phyloP scores from a whole-genome alignment of 2,797 vertebrate species.

The Anguilla obscura region DNA sequence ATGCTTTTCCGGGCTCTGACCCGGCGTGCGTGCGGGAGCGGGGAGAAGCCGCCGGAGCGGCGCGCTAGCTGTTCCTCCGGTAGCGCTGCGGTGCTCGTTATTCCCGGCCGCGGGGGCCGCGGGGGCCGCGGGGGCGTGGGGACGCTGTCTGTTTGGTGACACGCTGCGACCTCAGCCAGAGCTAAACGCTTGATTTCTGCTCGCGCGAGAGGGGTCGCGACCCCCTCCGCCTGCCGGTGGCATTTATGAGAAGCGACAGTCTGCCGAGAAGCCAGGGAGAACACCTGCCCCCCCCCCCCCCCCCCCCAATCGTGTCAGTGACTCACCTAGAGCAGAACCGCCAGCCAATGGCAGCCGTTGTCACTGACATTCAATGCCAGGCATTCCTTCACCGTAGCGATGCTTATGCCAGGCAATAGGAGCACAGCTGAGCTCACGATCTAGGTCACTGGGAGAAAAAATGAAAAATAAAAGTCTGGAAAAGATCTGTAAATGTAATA shows the following conservation, averaged over 20 bases:
- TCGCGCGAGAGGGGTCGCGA: neutral
- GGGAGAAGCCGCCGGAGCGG: neutral
- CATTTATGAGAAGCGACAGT: slow-evolving; percentile 10
- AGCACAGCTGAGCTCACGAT: neutral
- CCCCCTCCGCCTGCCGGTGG: neutral
- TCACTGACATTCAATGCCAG: neutral
- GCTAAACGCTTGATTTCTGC: slow-evolving; percentile 1
- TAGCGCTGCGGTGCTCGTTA: neutral
- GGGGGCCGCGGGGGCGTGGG: neutral
- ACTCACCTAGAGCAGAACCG: neutral
- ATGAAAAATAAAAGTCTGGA: neutral
- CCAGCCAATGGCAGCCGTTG: neutral
- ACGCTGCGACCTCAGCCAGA: neutral
- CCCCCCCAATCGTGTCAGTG: neutral
- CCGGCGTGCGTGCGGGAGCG: neutral
- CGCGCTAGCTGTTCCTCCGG: neutral
- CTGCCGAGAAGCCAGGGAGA: neutral
- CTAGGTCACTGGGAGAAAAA: neutral
- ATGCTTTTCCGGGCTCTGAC: neutral
- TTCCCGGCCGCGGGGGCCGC: neutral
- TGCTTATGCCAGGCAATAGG: neutral
- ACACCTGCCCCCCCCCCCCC: neutral
- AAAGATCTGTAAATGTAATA: neutral
- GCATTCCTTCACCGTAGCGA: neutral
- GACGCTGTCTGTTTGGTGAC: slow-evolving; percentile 13